These are phyloP conservation scores for Drosophila subquinaria DNA, from an alignment of 2,888 invertebrate genomes.

Conservation along the genomic window DNA sequence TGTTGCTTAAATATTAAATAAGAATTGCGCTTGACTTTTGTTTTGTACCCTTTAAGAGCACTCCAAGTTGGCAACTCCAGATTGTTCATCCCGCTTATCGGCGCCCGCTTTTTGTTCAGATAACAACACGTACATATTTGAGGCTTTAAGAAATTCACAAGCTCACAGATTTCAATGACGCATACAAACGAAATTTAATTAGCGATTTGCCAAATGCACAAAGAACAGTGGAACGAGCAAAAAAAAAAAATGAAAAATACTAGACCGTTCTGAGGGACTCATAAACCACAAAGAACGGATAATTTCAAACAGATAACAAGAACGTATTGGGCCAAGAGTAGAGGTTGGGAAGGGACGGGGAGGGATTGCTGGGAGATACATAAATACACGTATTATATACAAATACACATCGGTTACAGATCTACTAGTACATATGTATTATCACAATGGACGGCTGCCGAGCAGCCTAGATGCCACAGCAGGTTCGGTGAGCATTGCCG, in stretches of 20 bases:
- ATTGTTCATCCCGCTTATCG: conserved; percentile 16
- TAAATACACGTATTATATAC: conserved; percentile 62
- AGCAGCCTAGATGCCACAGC: conserved; percentile 69
- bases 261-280: not conserved
- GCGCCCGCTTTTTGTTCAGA: not conserved
- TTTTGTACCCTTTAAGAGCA: not conserved
- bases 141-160: conserved; percentile 4
- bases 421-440: conserved; percentile 68
- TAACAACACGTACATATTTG: not conserved
- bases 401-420: conserved; percentile 62
- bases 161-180: conserved; percentile 21
- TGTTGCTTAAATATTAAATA: not conserved
- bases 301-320: conserved; percentile 30
- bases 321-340: not conserved
- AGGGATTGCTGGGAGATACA: conserved; percentile 22
- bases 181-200: conserved; percentile 32
- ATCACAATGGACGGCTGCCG: conserved; percentile 68
- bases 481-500: conserved; percentile 56
- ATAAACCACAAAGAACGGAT: not conserved
- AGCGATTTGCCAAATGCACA: conserved; percentile 32
- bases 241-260: conserved; percentile 12
- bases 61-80: not conserved
- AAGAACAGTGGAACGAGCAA: conserved; percentile 7
- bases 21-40: conserved; percentile 1
- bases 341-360: not conserved